Evolutionary conservation across 1,140 invertebrate species (phyloP), one percentile per base, ranked within the genome.

Genomic region (Leguminivora glycinivorella): DNA sequence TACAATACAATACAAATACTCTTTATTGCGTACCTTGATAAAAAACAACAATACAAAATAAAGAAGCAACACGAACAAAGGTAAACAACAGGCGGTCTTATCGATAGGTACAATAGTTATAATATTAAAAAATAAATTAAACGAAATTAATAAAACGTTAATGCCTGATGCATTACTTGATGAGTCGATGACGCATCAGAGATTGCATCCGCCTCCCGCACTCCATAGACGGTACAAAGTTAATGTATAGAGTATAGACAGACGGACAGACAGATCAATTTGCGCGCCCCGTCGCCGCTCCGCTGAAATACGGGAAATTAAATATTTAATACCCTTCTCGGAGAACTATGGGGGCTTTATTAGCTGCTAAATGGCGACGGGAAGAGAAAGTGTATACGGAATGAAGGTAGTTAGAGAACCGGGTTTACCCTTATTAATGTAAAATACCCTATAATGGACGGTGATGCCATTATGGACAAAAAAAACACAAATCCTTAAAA

Each of bases 241-340:
- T 52, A 52, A 52, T 52, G 47, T 52, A 52, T 52, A 52, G 47
- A 52, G 70, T 71, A 74, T 70, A 70, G 66, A 67, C 73, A 76
- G 76, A 71, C 72, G 69, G 76, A 71, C 72, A 70, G 74, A 77
- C 74, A 70, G 77, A 82, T 75, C 78, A 78, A 81, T 77, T 74
- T 70, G 70, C 67, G 66, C 56, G 71, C 67, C 68, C 29, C 58
- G 73, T 56, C 68, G 72, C 70, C 72, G 75, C 76, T 73, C n/a
- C 58, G 74, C 72, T 71, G 74, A 72, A 74, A 80, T 79, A 82
- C 78, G 75, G 80, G 76, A 77, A 76, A 87, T 87, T 83, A 84
- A 87, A 83, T 87, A 87, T 87, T 87, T 84, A 83, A 83, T 82
- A 75, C 72, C 74, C 72, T 70, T 56, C 52, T 72, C 56, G 72